Percentiles rank a stretch among this genome's conserved stretches.
Evolutionary conservation across 2,113 vertebrate species (phyloP).

Genomic region (Anolis sagrei): DNA sequence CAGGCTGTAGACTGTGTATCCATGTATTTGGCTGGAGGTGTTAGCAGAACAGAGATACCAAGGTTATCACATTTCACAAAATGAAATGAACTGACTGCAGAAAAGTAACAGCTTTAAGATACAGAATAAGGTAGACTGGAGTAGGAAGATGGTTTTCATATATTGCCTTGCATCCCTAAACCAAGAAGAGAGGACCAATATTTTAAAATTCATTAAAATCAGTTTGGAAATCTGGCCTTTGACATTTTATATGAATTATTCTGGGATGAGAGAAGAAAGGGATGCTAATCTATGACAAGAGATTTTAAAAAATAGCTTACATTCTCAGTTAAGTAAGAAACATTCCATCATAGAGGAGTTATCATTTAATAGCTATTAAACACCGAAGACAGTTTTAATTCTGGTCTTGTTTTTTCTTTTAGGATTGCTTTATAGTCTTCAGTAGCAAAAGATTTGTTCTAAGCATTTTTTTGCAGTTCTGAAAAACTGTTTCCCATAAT

Average conservation of each 20-base stretch:
- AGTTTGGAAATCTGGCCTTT: too few species aligned
- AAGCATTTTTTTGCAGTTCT: conserved; percentile 20
- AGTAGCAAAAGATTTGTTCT: neutral
- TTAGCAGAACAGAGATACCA: neutral
- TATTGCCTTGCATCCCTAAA: neutral
- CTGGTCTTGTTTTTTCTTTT: neutral
- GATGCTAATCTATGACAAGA: neutral
- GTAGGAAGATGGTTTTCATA: neutral
- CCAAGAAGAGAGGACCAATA: neutral
- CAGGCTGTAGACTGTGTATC: neutral
- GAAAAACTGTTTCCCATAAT: conserved; percentile 13
- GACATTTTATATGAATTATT: too few species aligned
- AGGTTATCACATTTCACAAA: neutral
- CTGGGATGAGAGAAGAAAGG: neutral
- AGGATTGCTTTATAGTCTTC: neutral
- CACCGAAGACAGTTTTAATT: neutral
- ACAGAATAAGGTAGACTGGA: neutral
- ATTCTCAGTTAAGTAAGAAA: neutral
- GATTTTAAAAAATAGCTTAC: neutral
- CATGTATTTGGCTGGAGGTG: neutral
- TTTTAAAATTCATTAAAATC: too few species aligned
- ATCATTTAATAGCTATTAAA: neutral
- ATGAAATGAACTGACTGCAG: neutral
- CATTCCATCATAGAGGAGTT: neutral
- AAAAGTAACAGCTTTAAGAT: neutral